Conservation (phyloP, 2,888 invertebrate genomes). For the Sthenelais limicola region DNA sequence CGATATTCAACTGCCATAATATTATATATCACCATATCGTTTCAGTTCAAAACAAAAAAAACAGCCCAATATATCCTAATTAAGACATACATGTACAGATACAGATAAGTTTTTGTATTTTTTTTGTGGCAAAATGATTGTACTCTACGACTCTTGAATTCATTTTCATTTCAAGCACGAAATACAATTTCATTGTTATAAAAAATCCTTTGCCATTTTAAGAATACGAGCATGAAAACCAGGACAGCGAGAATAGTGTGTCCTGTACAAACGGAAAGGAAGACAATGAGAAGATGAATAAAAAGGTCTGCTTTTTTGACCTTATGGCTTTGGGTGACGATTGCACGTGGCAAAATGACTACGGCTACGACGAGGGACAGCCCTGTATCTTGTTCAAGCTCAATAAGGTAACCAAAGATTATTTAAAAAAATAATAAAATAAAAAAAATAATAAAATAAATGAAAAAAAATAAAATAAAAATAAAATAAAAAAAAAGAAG, state of each 20-base stretch:
- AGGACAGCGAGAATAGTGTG: conserved; percentile 75
- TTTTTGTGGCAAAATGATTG: too few species aligned
- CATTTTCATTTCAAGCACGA: background rate
- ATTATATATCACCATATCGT: too few species aligned
- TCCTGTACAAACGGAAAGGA: conserved; percentile 72
- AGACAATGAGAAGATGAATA: conserved; percentile 9
- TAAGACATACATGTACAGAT: too few species aligned
- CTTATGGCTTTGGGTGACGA: conserved; percentile 77
- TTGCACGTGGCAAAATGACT: conserved; percentile 84
- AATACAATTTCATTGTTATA: background rate
- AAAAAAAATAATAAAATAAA: background rate
- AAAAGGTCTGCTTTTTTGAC: conserved; percentile 84
- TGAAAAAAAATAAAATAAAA: too few species aligned
- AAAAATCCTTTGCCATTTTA: conserved; percentile 20
- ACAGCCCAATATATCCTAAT: too few species aligned
- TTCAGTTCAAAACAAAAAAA: too few species aligned
- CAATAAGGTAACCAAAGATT: conserved; percentile 85
- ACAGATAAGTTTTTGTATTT: background rate
- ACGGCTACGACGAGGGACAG: conserved; percentile 86
- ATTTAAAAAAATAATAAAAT: background rate
- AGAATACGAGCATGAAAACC: conserved; percentile 70
- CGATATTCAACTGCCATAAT: too few species aligned
- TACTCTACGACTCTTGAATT: too few species aligned
- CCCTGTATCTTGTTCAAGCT: conserved; percentile 97
- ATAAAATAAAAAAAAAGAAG: background rate